Evolutionary conservation across 2,113 vertebrate genomes (phyloP).

Genomic region (Ia io): DNA sequence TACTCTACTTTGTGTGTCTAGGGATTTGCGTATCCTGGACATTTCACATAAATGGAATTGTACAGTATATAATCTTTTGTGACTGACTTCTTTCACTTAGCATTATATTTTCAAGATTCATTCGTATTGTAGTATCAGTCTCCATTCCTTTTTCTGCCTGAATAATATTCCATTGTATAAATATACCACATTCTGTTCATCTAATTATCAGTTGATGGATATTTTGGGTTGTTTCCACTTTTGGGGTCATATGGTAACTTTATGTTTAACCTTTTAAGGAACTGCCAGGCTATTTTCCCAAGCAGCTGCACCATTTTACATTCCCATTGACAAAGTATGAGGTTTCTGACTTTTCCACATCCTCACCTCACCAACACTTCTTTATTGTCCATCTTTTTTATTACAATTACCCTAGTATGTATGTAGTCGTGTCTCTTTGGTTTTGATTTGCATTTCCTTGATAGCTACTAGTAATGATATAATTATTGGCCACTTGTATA

Average conservation of each 20-base stretch:
- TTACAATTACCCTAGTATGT: neutral
- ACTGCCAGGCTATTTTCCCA: neutral
- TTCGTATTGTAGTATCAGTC: neutral
- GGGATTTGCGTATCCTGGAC: neutral
- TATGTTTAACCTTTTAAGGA: neutral
- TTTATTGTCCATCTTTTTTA: neutral
- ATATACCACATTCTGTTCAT: neutral
- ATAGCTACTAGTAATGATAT: neutral
- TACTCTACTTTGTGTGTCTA: neutral
- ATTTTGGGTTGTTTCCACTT: neutral
- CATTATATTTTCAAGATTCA: neutral
- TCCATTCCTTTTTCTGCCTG: conserved; percentile 7
- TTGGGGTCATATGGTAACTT: neutral
- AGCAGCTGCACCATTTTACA: neutral
- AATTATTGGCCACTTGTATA: neutral
- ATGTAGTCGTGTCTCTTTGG: neutral
- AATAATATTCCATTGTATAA: neutral
- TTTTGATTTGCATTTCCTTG: neutral
- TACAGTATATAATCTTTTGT: neutral
- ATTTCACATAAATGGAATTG: neutral
- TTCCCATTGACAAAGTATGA: neutral
- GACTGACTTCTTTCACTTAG: neutral
- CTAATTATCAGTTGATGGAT: neutral
- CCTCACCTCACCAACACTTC: neutral
- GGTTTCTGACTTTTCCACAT: neutral